Base-by-base conservation (phyloP, 2,113 vertebrate species). In the Channa argus region DNA sequence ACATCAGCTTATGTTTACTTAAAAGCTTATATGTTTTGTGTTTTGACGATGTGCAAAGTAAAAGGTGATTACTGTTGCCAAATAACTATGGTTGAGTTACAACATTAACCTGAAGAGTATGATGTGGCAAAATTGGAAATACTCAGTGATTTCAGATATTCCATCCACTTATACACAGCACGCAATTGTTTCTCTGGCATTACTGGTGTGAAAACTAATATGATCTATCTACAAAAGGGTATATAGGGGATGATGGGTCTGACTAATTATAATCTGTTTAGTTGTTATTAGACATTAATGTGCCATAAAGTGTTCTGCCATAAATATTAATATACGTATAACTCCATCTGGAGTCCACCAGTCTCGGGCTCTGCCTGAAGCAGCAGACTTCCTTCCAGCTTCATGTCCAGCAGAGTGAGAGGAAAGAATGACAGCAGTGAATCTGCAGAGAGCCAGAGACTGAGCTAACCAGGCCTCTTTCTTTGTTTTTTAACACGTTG, bases 361-460 rank as follows among this genome's bases (percentile, higher is more conserved):
- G 12, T 12, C 5, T 8, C 9, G 2, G 7, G 58, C 61, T 56
- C 51, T 5, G 33, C 34, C 9, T 76, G 67, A 45, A 74, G 49
- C 55, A 62, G 70, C 3, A 33, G 49, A 36, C 12, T 46, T 75
- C 66, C 68, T 33, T 34, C 64, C 71, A 79, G 82, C 77, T 45
- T 47, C 24, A 24, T 5, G 74, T 71, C 43, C 84, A 73, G 69
- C 60, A 53, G 52, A 78, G 63, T 61, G 63, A 80, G 47, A 82
- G 89, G 89, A 90, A 93, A 89, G 70, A 90, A 84, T 92, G 86
- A 92, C 86, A 24, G 45, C 78, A 83, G 51, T 7, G 45, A 55
- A 44, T 43, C 50, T 10, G 13, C 60, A 47, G 65, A 71, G 83
- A 71, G 83, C 88, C 87, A 92, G 82, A 60, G 60, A 76, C 76